Evolutionary conservation across 2,797 vertebrate species (phyloP), one percentile per base, ranked within the genome.

Genomic region (Paramormyrops hopkinsi): DNA sequence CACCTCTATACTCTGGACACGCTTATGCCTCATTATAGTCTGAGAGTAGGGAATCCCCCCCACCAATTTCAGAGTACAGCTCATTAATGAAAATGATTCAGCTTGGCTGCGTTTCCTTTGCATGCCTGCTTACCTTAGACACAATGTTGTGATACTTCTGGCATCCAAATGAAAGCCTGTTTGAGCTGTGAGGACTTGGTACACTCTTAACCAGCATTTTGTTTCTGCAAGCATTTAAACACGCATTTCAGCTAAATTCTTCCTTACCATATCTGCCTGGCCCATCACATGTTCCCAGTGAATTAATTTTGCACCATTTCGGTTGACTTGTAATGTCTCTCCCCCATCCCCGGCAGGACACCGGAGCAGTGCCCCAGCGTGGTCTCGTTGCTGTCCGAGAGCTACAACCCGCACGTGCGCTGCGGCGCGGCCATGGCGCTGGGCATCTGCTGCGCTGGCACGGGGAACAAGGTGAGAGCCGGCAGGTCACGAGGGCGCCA

Each of bases 321-420:
- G 0, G 19, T 7, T 2, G n/a, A 84, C 11, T 12, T 29, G 9
- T 51, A 88, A n/a, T 37, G 9, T 54, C 5, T 87, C 1, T 59
- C 9, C 29, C 1, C 44, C 85, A 89, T 1, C 59, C 90, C 90
- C 8, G 90, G 53, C 92, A 99, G 98, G 95, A 99, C 98, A 86
- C 98, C 99, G n/a, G 99, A 99, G 91, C 99, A 99, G 92, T 99
- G 99, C 92, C 99, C 98, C 0, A 99, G 98, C 0, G 99, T 99
- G 73, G 99, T 99, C 90, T 99, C 99, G 33, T 95, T 99, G 89
- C 93, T 99, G 92, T 99, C 99, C 0, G 99, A 99, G 94, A 99
- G 99, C 96, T 99, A 99, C 94, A 99, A 99, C 90, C 99, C 99
- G 65, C 99, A 99, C 0, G 99, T 99, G 88, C 98, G 99, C 89